These are phyloP conservation scores for Anniella stebbinsi DNA, from an alignment of 2,797 vertebrate genomes.

Conservation along the genomic window DNA sequence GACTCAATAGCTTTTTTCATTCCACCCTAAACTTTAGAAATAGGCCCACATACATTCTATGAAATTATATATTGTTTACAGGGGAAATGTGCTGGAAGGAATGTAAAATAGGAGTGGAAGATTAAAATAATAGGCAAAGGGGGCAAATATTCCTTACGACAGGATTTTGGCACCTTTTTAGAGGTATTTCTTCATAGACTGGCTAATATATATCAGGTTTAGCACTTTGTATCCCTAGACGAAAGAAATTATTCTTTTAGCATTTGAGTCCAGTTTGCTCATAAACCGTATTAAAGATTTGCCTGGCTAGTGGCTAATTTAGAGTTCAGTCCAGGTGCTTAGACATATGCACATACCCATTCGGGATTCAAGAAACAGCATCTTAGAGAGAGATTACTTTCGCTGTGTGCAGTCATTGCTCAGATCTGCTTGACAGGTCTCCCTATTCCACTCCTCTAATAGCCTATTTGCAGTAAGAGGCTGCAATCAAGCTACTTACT, in stretches of 20 bases:
- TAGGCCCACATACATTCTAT: not conserved
- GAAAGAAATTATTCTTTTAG: not conserved
- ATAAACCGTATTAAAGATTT: not conserved
- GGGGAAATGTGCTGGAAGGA: not conserved
- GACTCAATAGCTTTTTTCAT: too few relatives aligned
- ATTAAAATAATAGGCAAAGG: not conserved
- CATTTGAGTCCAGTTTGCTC: not conserved
- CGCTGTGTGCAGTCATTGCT: not conserved
- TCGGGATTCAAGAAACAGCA: not conserved
- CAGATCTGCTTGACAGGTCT: slow-evolving; percentile 12
- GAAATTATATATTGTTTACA: not conserved
- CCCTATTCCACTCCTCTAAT: slow-evolving; percentile 9
- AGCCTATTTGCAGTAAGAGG: slow-evolving; percentile 34
- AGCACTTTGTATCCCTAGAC: not conserved
- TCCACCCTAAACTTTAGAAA: not conserved
- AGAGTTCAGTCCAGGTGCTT: not conserved
- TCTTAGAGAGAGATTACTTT: slow-evolving; percentile 5
- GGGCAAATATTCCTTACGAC: not conserved
- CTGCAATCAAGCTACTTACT: slow-evolving; percentile 18
- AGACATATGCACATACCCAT: not conserved
- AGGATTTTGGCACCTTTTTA: not conserved
- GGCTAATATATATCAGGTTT: not conserved
- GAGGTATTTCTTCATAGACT: not conserved
- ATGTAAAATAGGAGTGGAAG: not conserved
- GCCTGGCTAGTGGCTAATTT: not conserved